phyloP scores from a whole-genome alignment of 2,113 vertebrate genomes.

The Rhizomys pruinosus region DNA sequence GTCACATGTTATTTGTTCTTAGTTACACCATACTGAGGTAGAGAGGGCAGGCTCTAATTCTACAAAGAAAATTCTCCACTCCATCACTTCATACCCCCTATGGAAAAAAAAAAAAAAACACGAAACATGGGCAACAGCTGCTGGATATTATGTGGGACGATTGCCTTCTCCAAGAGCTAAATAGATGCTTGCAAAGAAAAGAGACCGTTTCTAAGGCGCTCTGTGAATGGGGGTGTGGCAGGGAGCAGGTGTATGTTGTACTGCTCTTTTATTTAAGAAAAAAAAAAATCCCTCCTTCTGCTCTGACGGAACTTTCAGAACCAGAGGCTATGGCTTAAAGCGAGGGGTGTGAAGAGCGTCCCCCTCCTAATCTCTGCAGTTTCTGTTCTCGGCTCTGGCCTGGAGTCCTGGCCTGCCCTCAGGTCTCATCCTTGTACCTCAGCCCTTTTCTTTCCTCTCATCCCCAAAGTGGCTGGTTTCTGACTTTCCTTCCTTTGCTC shows the following conservation, averaged over 20 bases:
- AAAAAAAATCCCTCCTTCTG: not conserved
- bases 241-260: not conserved
- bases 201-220: conserved; percentile 6
- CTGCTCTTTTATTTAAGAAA: not conserved
- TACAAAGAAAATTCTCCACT: not conserved
- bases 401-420: not conserved
- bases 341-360: not conserved
- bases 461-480: not conserved
- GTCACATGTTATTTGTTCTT: not conserved
- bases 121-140: not conserved
- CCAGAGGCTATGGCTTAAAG: not conserved
- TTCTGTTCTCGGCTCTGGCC: not conserved
- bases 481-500: not conserved
- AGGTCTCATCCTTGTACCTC: not conserved
- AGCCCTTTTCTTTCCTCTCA: not conserved
- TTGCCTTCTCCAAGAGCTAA: conserved; percentile 14
- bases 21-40: not conserved
- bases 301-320: not conserved
- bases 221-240: not conserved
- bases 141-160: not conserved
- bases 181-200: conserved; percentile 47
- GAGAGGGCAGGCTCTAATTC: not conserved
- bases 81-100: not conserved
- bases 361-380: not conserved
- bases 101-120: not conserved